Evolutionary conservation across 2,888 invertebrate genomes (phyloP), one percentile per base, ranked within the genome.

Genomic region (Himalopsyche japonica): DNA sequence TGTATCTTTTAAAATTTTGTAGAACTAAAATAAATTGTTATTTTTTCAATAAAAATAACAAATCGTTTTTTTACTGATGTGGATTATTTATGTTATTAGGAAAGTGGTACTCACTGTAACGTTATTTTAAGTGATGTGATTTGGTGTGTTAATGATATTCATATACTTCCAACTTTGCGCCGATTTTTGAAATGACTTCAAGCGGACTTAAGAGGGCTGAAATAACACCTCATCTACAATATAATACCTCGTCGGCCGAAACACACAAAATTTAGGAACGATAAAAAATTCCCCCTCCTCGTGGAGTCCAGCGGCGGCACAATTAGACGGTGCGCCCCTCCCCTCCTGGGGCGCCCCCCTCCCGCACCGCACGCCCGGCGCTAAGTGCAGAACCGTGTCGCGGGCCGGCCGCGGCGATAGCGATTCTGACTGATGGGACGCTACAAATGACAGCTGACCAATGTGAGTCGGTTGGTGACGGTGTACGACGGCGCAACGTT

Each of bases 311-410:
- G 57, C 57, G 57, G 57, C 57, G 57, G 20, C 84, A 81, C 84
- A 84, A 85, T 82, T 82, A 85, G 82, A 82, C 43, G 57, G n/a
- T 24, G 70, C 64, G 48, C 78, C 79, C 80, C 79, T 78, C 78
- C 48, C 18, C 77, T 43, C 76, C 76, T 8, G 12, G 24, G 7
- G n/a, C 82, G 27, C 79, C 27, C 79, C 70, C 80, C n/a, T 43
- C 27, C 80, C 77, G 57, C 43, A 43, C 48, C 76, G 78, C 57
- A 30, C 79, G 57, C 32, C 79, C 77, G 78, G 48, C 83, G 84
- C 86, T 86, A 86, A 86, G 86, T 86, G 86, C 86, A 86, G 85
- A 86, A 85, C 84, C 86, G 79, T 86, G 86, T 86, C 82, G 84
- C 57, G 82, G 78, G 24, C 82, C 76, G 34, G 32, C 37, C 76